A percentile compares a stretch with the other conserved stretches of the same genome.
phyloP scores from a whole-genome alignment of 2,888 invertebrate genomes.

The Drosophila neonasuta region DNA sequence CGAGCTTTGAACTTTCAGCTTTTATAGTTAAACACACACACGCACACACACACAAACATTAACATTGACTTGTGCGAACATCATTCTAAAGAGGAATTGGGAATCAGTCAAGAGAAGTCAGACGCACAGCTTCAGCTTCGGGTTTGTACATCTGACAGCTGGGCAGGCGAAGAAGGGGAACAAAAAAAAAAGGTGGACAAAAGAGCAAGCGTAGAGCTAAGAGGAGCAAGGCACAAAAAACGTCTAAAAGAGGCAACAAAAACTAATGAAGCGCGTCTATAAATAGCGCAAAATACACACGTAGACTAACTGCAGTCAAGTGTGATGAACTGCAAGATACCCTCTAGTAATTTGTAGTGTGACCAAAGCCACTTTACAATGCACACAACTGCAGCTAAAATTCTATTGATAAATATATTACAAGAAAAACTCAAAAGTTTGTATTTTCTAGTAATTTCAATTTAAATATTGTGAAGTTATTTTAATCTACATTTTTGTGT shows the following conservation, averaged over 20 bases:
- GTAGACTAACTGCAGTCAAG: neutral
- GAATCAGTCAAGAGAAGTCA: slow-evolving; percentile 24
- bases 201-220: slow-evolving; percentile 12
- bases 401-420: no score
- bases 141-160: slow-evolving; percentile 49
- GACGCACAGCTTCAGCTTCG: slow-evolving; percentile 9
- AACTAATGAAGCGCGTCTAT: slow-evolving; percentile 59
- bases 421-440: no score
- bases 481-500: no score
- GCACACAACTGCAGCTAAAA: no score
- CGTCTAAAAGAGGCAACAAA: slow-evolving; percentile 22
- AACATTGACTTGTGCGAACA: neutral
- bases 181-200: slow-evolving; percentile 22
- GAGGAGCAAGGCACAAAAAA: neutral
- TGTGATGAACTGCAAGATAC: neutral
- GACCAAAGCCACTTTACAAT: no score
- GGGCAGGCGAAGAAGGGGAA: slow-evolving; percentile 11
- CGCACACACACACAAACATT: neutral
- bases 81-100: slow-evolving; percentile 34
- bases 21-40: neutral
- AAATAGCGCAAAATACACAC: slow-evolving; percentile 50
- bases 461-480: no score
- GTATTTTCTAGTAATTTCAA: no score
- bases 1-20: slow-evolving; percentile 31
- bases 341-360: neutral